Evolutionary conservation across 2,888 invertebrate species (phyloP).

Genomic region (Drosophila ustulata): DNA sequence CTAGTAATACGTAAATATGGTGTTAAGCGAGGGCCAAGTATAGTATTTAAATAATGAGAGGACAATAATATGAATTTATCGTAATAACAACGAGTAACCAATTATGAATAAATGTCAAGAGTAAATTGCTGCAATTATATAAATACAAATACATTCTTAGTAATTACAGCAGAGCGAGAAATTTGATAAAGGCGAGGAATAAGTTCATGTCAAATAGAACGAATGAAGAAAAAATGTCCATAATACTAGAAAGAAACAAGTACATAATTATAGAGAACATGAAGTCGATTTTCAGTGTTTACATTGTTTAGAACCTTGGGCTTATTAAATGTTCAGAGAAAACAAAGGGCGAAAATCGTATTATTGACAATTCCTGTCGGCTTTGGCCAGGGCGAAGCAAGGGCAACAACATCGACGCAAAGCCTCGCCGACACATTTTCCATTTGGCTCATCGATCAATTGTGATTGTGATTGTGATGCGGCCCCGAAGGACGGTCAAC

Average conservation of each 20-base stretch:
- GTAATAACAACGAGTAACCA: no score
- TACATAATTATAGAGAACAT: not conserved
- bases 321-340: slow-evolving; percentile 9
- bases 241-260: not conserved
- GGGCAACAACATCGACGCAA: slow-evolving; percentile 2
- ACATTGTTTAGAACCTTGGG: not conserved
- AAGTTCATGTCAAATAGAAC: no score
- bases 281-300: not conserved
- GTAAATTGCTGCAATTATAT: no score
- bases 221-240: no score
- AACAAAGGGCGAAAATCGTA: not conserved
- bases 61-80: no score
- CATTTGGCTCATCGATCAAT: slow-evolving; percentile 66
- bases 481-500: slow-evolving; percentile 40
- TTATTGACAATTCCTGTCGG: slow-evolving; percentile 16
- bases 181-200: no score
- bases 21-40: no score
- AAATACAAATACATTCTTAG: no score
- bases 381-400: not conserved
- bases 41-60: no score
- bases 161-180: no score
- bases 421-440: slow-evolving; percentile 21
- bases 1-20: no score
- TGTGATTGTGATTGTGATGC: slow-evolving; percentile 23
- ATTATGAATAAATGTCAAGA: no score